Base-by-base conservation (phyloP, 2,888 invertebrate genomes). In the Mimas tiliae region DNA sequence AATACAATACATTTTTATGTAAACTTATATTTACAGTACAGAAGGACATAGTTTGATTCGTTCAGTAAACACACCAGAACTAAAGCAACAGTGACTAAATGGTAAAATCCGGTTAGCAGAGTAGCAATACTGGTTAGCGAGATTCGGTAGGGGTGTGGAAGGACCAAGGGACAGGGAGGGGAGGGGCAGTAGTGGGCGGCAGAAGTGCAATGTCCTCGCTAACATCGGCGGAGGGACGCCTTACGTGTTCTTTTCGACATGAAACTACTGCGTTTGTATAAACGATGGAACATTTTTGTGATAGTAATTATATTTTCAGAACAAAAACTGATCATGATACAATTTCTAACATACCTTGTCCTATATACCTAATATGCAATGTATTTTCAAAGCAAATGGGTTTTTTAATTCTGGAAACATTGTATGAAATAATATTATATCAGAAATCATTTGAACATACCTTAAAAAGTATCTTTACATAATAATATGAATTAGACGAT, bases 181-280 rank as follows among this genome's bases (percentile, higher is more conserved):
- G 74, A 77, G 71, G 76, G 71, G 78, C 82, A 38, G 58, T 58
- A 19, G 58, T 81, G 82, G 75, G 82, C 74, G 80, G 74, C 78
- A 86, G 85, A 91, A 93, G 93, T 93, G 93, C 93, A 93, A 93
- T 91, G 93, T 93, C 93, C 93, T 93, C 93, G 90, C 90, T 81
- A 91, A 90, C 91, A 88, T 87, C 83, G 75, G 78, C 83, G 76
- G 78, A 78, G 81, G 85, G 88, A 90, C 91, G 91, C 87, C 87
- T 85, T 84, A 83, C 77, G 83, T 81, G 76, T 76, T 82, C 81
- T 63, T 55, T 58, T 55, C 47, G 48, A 58, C 65, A 48, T 58
- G 58, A 65, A 58, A 55, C 65, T 58, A 58, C 65, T 16, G 58
- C 53, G 58, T 65, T 58, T 34, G 34, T 21, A 34, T 14, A 58